phyloP scores from a whole-genome alignment of 2,888 invertebrate species.

The Desoria tigrina region DNA sequence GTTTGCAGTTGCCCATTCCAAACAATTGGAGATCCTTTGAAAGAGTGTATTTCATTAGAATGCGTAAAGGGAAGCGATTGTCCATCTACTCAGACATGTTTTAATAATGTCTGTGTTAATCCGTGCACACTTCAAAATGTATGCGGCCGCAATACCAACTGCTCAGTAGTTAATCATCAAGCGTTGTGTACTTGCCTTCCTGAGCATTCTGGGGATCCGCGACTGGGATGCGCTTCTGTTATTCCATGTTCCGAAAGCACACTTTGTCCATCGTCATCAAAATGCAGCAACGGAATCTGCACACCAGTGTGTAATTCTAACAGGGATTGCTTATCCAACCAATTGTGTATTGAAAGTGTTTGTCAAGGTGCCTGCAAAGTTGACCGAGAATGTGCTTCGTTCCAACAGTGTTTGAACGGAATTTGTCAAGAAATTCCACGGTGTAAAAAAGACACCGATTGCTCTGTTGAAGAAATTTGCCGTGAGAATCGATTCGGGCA shows the following conservation, averaged over 20 bases:
- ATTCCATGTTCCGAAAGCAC: conserved; percentile 78
- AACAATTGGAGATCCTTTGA: conserved; percentile 54
- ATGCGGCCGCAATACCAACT: conserved; percentile 78
- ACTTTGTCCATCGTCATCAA: conserved; percentile 81
- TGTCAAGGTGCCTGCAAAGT: conserved; percentile 78
- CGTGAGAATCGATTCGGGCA: conserved; percentile 68
- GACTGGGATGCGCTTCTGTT: conserved; percentile 77
- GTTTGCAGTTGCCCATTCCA: conserved; percentile 67
- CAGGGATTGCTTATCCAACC: conserved; percentile 81
- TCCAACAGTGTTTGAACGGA: conserved; percentile 78
- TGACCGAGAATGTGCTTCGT: conserved; percentile 79
- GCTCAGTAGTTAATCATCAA: conserved; percentile 71
- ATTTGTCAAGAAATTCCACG: conserved; percentile 81
- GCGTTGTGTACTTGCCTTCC: conserved; percentile 80
- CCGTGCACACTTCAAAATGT: conserved; percentile 79
- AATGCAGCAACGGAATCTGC: conserved; percentile 64
- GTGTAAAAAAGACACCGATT: conserved; percentile 73
- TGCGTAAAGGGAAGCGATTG: conserved; percentile 71
- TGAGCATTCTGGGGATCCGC: conserved; percentile 71
- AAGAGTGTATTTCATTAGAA: conserved; percentile 50
- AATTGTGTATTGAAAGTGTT: conserved; percentile 80
- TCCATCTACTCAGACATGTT: conserved; percentile 73
- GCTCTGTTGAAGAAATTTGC: conserved; percentile 73
- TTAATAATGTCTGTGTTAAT: conserved; percentile 77
- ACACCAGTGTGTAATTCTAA: conserved; percentile 74